Conservation (phyloP, 2,888 invertebrate genomes). For the Nezara viridula region DNA sequence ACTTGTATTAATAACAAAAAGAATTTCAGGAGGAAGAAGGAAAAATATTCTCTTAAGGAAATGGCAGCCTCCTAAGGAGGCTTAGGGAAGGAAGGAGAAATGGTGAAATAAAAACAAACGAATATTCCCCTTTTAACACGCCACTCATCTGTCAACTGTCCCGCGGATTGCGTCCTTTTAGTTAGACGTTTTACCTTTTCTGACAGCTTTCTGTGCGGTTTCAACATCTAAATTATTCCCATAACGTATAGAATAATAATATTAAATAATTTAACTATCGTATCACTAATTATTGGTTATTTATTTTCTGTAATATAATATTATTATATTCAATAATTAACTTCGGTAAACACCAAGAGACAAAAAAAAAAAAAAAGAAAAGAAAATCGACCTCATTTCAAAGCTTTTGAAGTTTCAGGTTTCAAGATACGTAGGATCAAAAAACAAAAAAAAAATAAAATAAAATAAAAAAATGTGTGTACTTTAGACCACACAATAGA, state of each 20-base stretch:
- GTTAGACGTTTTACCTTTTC: not conserved
- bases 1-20: not conserved
- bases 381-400: too few species aligned
- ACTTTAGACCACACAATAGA: too few species aligned
- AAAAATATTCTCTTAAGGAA: not conserved
- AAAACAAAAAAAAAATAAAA: too few species aligned
- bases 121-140: constrained; percentile 18
- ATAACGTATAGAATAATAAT: not conserved
- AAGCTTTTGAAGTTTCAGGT: too few species aligned
- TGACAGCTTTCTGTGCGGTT: not conserved
- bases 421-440: too few species aligned
- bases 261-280: too few species aligned
- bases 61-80: not conserved
- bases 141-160: constrained; percentile 48
- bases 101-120: constrained; percentile 24
- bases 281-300: too few species aligned
- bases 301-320: too few species aligned
- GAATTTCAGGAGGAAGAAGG: not conserved
- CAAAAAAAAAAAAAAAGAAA: too few species aligned
- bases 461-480: too few species aligned
- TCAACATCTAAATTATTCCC: not conserved
- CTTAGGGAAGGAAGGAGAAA: not conserved
- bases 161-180: not conserved
- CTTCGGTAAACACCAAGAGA: too few species aligned
- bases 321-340: too few species aligned